Percentiles rank a stretch among this genome's conserved stretches.
These are phyloP conservation scores for Eristalis intricaria DNA, from an alignment of 2,888 invertebrate species.

Conservation along the genomic window DNA sequence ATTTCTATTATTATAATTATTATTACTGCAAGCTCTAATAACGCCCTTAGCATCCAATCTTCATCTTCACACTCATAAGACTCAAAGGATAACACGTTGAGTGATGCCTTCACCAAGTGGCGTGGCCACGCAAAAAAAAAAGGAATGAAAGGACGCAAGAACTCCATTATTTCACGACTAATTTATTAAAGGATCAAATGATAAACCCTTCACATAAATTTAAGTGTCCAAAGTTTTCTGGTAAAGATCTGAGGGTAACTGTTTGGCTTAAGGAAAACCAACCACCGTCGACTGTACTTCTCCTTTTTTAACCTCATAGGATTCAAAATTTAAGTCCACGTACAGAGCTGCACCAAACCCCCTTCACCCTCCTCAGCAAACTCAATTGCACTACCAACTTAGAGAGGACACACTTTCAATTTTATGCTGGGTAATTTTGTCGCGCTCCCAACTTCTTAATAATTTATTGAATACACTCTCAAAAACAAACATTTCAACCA, in stretches of 20 bases:
- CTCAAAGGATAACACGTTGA: not conserved
- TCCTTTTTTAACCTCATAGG: not conserved
- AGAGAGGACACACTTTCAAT: constrained; percentile 9
- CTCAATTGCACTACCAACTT: not conserved
- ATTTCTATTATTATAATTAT: too few species aligned
- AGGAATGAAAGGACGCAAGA: not conserved
- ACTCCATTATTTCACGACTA: not conserved
- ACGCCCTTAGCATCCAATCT: too few species aligned
- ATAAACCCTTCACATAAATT: constrained; percentile 33
- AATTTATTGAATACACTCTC: constrained; percentile 22
- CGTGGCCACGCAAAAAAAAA: not conserved
- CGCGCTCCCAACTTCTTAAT: constrained; percentile 13
- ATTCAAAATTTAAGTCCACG: not conserved
- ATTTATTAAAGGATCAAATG: constrained; percentile 26
- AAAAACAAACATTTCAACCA: not conserved
- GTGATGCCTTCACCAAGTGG: not conserved
- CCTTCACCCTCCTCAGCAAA: not conserved
- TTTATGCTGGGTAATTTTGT: constrained; percentile 9
- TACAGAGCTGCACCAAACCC: not conserved
- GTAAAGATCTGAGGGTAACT: not conserved
- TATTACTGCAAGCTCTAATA: too few species aligned
- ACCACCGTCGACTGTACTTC: not conserved
- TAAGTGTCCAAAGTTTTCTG: constrained; percentile 4
- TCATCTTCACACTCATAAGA: not conserved
- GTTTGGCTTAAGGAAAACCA: not conserved